A percentile compares a stretch with the other conserved stretches of the same genome.
phyloP scores from a whole-genome alignment of 2,888 invertebrate genomes.

The Dromius quadrimaculatus region DNA sequence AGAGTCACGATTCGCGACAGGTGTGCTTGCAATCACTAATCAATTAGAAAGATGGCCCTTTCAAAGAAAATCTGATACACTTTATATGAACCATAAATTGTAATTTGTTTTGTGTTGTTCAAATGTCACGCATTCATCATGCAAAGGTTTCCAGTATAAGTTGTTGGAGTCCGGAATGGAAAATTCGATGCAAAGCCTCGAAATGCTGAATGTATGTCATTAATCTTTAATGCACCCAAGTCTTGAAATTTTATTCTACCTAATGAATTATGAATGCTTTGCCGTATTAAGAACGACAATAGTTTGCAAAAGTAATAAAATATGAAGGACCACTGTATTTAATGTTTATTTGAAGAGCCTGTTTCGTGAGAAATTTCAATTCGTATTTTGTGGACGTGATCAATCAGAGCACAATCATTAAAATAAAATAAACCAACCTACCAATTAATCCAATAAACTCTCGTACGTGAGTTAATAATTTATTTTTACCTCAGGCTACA shows the following conservation, averaged over 20 bases:
- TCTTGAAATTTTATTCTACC: conserved; percentile 23
- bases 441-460: too few species aligned
- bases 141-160: conserved; percentile 9
- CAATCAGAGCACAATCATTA: too few species aligned
- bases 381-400: too few species aligned
- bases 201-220: background rate
- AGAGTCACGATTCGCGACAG: conserved; percentile 10
- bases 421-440: too few species aligned
- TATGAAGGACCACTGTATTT: conserved; percentile 4
- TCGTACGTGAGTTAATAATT: too few species aligned
- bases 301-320: conserved; percentile 32
- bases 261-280: conserved; percentile 31
- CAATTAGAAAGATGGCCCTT: too few species aligned
- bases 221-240: conserved; percentile 28
- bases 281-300: conserved; percentile 28
- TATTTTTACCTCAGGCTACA: too few species aligned
- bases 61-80: too few species aligned
- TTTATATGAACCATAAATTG: conserved; percentile 13
- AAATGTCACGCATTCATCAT: conserved; percentile 37
- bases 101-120: conserved; percentile 34
- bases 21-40: too few species aligned
- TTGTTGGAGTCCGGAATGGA: background rate
- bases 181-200: conserved; percentile 1
- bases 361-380: conserved; percentile 13
- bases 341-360: background rate